A percentile compares a stretch with the other conserved stretches of the same genome.
Evolutionary conservation across 2,888 invertebrate species (phyloP).

Genomic region (Baccha elongata): DNA sequence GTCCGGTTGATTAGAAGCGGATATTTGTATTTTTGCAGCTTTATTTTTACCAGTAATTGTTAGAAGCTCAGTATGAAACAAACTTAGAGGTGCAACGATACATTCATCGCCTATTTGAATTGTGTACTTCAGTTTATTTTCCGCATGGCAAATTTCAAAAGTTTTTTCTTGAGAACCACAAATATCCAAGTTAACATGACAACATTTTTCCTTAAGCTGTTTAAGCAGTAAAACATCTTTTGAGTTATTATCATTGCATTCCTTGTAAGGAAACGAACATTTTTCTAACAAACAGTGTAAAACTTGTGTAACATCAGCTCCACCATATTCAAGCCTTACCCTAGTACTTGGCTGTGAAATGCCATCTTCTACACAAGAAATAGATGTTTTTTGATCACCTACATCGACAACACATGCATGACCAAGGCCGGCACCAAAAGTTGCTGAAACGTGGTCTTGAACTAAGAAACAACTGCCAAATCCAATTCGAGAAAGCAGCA

Average conservation of each 20-base stretch:
- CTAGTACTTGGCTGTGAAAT: conserved; percentile 95
- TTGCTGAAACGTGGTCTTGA: conserved; percentile 91
- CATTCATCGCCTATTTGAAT: conserved; percentile 94
- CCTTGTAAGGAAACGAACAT: conserved; percentile 94
- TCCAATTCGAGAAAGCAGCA: conserved; percentile 91
- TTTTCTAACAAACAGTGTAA: conserved; percentile 94
- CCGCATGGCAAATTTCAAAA: conserved; percentile 84
- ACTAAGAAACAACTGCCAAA: conserved; percentile 88
- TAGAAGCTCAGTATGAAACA: conserved; percentile 93
- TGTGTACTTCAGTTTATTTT: conserved; percentile 87
- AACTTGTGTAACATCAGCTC: conserved; percentile 95
- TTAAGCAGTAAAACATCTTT: conserved; percentile 91
- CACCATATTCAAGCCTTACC: conserved; percentile 92
- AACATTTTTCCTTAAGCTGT: conserved; percentile 93
- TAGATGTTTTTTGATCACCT: conserved; percentile 97
- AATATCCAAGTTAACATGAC: conserved; percentile 94
- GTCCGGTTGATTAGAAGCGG: conserved; percentile 87
- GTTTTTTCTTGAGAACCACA: conserved; percentile 94
- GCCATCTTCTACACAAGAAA: conserved; percentile 98
- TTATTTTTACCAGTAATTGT: conserved; percentile 90
- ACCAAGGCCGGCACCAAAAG: conserved; percentile 91
- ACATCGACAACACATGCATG: conserved; percentile 97
- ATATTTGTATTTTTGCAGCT: conserved; percentile 88
- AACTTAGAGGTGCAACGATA: conserved; percentile 93
- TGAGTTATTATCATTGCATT: conserved; percentile 88